Evolutionary conservation across 2,888 invertebrate genomes (phyloP).

Genomic region (Clepsis dumicolana): DNA sequence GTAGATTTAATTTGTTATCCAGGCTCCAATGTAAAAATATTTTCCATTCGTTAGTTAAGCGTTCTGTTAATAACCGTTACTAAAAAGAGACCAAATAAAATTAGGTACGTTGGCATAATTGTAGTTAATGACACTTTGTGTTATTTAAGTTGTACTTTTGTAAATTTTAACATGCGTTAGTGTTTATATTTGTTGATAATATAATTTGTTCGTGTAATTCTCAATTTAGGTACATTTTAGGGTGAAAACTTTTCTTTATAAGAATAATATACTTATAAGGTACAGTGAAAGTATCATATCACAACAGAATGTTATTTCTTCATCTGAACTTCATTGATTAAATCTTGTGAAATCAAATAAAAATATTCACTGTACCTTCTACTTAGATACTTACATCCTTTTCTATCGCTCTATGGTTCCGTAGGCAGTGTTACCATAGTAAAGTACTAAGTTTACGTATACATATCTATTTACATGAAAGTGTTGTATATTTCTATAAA

Average conservation of each 20-base stretch:
- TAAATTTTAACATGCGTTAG: conserved; percentile 80
- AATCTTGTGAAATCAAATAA: neutral
- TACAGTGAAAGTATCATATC: conserved; percentile 18
- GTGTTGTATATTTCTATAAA: conserved; percentile 68
- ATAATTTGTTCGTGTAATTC: conserved; percentile 53
- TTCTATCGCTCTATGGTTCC: conserved; percentile 58
- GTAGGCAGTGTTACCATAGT: conserved; percentile 81
- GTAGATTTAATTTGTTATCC: conserved; percentile 40
- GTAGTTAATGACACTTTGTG: conserved; percentile 70
- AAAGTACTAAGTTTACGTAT: conserved; percentile 72
- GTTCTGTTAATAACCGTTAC: conserved; percentile 76
- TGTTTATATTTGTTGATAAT: conserved; percentile 68
- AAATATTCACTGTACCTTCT: conserved; percentile 18
- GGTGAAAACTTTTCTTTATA: conserved; percentile 17
- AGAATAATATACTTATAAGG: conserved; percentile 2
- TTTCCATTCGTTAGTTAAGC: conserved; percentile 55
- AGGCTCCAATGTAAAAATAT: conserved; percentile 50
- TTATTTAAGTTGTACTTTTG: conserved; percentile 77
- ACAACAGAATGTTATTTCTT: neutral
- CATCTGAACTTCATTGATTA: neutral
- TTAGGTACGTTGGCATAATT: conserved; percentile 77
- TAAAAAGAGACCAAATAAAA: conserved; percentile 86
- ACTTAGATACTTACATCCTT: conserved; percentile 1
- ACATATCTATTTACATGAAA: conserved; percentile 78
- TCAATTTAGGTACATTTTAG: conserved; percentile 27